Conservation (phyloP, 1,140 invertebrate genomes). For the Chionoecetes opilio region DNA sequence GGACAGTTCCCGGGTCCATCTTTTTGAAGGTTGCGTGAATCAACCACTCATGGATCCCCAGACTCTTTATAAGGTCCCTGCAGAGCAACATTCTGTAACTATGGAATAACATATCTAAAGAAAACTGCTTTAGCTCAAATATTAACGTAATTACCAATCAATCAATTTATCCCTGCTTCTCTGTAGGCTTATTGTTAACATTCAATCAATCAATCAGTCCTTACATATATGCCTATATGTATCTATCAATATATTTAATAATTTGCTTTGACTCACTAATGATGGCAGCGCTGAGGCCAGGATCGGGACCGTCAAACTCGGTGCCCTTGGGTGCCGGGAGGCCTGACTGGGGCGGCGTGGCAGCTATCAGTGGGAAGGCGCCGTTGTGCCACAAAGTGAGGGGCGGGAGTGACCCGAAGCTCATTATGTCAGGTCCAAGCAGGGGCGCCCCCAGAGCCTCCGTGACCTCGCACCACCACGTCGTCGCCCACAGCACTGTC, state of each 20-base stretch:
- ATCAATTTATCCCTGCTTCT: not conserved
- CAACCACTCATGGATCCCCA: too few species aligned
- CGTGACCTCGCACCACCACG: not conserved
- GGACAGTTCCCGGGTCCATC: too few species aligned
- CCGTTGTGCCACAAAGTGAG: conserved; percentile 67
- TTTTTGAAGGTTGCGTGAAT: too few species aligned
- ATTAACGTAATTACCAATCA: not conserved
- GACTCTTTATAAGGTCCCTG: too few species aligned
- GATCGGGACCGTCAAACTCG: conserved; percentile 80
- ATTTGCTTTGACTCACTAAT: conserved; percentile 80
- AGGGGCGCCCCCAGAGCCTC: conserved; percentile 66
- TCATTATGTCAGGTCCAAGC: conserved; percentile 78
- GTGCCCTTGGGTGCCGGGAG: conserved; percentile 78
- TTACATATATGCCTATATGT: conserved; percentile 51
- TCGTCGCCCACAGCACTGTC: not conserved
- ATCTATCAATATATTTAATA: conserved; percentile 57
- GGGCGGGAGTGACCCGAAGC: conserved; percentile 71
- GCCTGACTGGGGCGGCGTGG: conserved; percentile 66
- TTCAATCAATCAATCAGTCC: not conserved
- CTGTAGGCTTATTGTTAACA: not conserved
- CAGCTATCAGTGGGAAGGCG: conserved; percentile 63
- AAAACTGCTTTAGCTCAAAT: too few species aligned
- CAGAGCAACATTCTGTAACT: too few species aligned
- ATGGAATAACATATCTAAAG: too few species aligned
- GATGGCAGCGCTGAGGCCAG: conserved; percentile 79